Base-by-base conservation (phyloP, 1,140 invertebrate genomes). In the Thrips palmi region DNA sequence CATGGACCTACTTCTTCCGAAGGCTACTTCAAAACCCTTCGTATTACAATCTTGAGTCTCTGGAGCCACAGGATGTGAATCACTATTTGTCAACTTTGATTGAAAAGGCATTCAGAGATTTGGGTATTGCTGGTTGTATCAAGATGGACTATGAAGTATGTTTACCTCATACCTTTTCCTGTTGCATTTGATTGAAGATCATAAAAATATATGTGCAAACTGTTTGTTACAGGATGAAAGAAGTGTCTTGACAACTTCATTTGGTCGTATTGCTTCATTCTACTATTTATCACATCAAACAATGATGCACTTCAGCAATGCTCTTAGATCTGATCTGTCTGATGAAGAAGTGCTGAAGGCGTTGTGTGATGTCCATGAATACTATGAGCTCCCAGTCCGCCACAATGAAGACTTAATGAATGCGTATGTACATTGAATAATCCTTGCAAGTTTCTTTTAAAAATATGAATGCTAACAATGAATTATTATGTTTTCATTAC, bases 371-470 rank as follows among this genome's bases (percentile, higher is more conserved):
- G 74, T 77, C 11, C 65, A 88, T 43, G 94, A 99, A 56, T 99
- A 94, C 53, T 72, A 75, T 34, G 77, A 94, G 51, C 65, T 99
- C 31, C 96, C 96, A 1, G 93, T 98, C 5, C 67, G 96, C 33
- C 96, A 99, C 55, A 98, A 98, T 59, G 96, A 99, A 63, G 94
- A 99, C 57, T 62, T 82, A 41, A 63, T 92, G 28, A 98, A 98
- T 57, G 79, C 75, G 79, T 86, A 60, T 53, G 54, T 57, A 21
- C 25, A 33, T 39, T 32, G 18, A n/a, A 22, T 19, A 4, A 17
- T 15, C 4, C 11, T 35, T 35, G 14, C 5, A 7, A 17, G 8
- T 8, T 29, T 6, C 11, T 29, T 11, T 2, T 8, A 3, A 42
- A 30, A 22, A 11, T 20, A 37, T 20, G 24, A 19, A 15, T 37